phyloP scores from a whole-genome alignment of 2,113 vertebrate genomes.

The Gobius niger region DNA sequence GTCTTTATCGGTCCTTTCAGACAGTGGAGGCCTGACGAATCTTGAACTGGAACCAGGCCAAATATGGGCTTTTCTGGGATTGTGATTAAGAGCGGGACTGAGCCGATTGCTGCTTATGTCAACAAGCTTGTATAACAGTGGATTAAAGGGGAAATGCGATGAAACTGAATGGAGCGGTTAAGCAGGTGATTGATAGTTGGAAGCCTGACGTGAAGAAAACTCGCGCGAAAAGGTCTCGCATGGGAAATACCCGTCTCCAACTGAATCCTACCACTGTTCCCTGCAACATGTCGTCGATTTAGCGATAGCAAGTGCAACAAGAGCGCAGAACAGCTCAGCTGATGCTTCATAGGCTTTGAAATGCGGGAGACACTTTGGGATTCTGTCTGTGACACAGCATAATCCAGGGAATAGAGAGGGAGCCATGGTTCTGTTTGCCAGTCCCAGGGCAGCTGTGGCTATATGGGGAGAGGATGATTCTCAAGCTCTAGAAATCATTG shows the following conservation, averaged over 20 bases:
- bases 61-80: background rate
- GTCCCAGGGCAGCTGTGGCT: no score
- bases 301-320: no score
- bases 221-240: background rate
- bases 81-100: background rate
- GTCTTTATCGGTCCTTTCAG: slow-evolving; percentile 21
- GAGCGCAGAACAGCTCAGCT: no score
- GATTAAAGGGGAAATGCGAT: background rate
- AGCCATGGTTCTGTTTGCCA: no score
- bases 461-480: no score
- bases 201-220: background rate
- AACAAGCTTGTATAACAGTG: slow-evolving; percentile 1
- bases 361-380: no score
- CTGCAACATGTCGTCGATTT: no score
- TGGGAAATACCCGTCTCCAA: background rate
- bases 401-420: no score
- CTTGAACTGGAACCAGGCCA: background rate
- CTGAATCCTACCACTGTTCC: background rate
- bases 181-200: background rate
- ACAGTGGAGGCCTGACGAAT: slow-evolving; percentile 5
- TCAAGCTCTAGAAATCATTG: no score
- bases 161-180: background rate
- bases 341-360: no score
- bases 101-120: slow-evolving; percentile 1
- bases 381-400: no score